Percentiles rank a stretch among this genome's conserved stretches.
Conservation (phyloP, 2,113 vertebrate species). For the Dendropsophus ebraccatus region DNA sequence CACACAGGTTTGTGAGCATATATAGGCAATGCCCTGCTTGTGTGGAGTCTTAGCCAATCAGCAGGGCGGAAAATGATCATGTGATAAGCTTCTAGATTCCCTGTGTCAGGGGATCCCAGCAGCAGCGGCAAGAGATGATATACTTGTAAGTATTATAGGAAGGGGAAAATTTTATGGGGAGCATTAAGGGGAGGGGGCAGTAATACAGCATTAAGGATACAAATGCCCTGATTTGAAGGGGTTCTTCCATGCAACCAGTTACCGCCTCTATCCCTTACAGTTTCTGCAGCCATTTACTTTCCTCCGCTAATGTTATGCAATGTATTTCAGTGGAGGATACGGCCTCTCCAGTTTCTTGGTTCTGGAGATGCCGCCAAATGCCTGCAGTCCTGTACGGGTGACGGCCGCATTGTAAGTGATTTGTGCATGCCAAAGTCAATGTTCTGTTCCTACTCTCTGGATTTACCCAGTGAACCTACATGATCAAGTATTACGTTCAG, state of each 20-base stretch:
- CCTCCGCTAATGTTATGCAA: not conserved
- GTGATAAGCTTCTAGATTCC: not conserved
- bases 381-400: not conserved
- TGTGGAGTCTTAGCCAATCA: not conserved
- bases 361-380: not conserved
- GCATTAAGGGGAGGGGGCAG: not conserved
- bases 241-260: not conserved
- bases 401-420: conserved; percentile 44
- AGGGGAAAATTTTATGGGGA: too few species aligned
- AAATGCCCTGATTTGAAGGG: not conserved
- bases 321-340: not conserved
- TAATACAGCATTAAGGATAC: not conserved
- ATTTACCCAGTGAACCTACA: conserved; percentile 47
- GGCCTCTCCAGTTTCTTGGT: too few species aligned
- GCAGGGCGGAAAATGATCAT: not conserved
- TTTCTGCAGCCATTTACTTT: not conserved
- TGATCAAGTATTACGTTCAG: conserved; percentile 55
- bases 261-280: not conserved
- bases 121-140: too few species aligned
- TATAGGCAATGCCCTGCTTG: not conserved
- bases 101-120: too few species aligned
- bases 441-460: conserved; percentile 4
- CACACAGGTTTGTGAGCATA: not conserved
- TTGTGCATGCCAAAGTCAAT: conserved; percentile 54
- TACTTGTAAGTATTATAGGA: too few species aligned